Percentiles rank a stretch among this genome's conserved stretches.
phyloP scores from a whole-genome alignment of 2,113 vertebrate species.

The Gorsachius goisagi region DNA sequence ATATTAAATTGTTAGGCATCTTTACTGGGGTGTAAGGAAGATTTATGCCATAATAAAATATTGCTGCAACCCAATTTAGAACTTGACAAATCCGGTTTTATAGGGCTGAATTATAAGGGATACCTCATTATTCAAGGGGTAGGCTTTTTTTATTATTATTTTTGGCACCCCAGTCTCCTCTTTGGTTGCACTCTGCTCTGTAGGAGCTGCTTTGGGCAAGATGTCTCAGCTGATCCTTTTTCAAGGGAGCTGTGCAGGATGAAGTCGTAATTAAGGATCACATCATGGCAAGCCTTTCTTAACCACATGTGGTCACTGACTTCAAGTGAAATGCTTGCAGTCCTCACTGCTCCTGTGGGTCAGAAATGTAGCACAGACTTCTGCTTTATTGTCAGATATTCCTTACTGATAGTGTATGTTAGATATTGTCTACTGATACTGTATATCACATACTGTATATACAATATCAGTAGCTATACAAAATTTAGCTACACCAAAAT shows the following conservation, averaged over 20 bases:
- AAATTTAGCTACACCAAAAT: background rate
- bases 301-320: background rate
- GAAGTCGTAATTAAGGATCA: conserved; percentile 40
- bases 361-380: background rate
- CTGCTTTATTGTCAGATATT: background rate
- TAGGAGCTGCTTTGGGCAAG: conserved; percentile 34
- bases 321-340: background rate
- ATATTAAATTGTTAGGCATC: conserved; percentile 68
- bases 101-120: conserved; percentile 51
- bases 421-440: background rate
- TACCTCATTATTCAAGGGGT: conserved; percentile 46
- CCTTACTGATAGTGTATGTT: background rate
- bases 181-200: conserved; percentile 9
- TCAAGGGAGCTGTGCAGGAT: background rate
- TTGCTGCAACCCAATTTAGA: conserved; percentile 67
- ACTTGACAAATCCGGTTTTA: conserved; percentile 70
- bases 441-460: background rate
- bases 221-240: conserved; percentile 16
- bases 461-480: background rate
- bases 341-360: background rate
- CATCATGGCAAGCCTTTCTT: conserved; percentile 4
- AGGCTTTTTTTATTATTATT: conserved; percentile 23
- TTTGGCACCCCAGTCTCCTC: background rate
- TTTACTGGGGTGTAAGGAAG: conserved; percentile 63
- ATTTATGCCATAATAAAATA: conserved; percentile 76